A percentile compares a stretch with the other conserved stretches of the same genome.
phyloP scores from a whole-genome alignment of 2,113 vertebrate genomes.

The Phaetusa simplex region DNA sequence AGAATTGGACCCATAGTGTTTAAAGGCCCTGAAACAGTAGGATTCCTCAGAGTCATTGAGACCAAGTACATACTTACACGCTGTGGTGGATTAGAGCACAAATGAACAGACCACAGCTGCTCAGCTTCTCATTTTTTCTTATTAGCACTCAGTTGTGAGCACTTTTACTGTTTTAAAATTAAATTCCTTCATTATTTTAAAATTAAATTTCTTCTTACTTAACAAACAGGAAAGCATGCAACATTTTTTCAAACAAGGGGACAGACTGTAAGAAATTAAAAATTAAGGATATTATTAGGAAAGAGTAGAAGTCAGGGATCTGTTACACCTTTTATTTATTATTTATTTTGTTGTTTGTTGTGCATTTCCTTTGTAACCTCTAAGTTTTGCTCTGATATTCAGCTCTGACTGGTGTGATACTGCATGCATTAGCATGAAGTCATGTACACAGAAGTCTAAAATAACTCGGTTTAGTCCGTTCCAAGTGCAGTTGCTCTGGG shows the following conservation, averaged over 20 bases:
- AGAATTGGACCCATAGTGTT: neutral
- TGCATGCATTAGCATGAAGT: neutral
- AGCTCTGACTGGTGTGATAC: neutral
- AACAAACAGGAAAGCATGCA: neutral
- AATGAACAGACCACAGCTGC: neutral
- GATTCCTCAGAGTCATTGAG: neutral
- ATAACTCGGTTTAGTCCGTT: neutral
- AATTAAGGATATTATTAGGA: neutral
- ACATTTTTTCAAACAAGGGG: neutral
- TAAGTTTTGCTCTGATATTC: neutral
- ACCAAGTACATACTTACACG: neutral
- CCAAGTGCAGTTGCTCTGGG: neutral
- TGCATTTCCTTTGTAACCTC: neutral
- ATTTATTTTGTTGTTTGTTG: neutral
- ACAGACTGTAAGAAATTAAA: neutral
- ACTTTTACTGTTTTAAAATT: neutral
- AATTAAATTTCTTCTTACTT: neutral
- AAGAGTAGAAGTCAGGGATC: neutral
- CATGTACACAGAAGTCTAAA: neutral
- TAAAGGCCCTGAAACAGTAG: neutral
- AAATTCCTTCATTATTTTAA: neutral
- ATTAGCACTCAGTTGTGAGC: neutral
- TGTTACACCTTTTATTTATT: neutral
- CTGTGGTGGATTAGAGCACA: neutral
- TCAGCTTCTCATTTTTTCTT: neutral